Base-by-base conservation (phyloP, 2,888 invertebrate genomes). In the Sinotaia quadrata region DNA sequence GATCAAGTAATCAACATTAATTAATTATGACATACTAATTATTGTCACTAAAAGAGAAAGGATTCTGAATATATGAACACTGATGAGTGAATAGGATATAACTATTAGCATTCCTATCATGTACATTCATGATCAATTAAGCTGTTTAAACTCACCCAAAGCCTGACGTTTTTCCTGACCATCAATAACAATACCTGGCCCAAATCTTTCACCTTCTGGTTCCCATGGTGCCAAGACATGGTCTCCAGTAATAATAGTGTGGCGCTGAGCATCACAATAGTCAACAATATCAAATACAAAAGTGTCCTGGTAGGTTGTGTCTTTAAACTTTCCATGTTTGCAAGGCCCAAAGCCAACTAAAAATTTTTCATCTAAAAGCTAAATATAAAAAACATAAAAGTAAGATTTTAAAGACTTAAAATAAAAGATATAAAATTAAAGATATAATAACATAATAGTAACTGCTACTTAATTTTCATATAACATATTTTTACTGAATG, bases 251-350 rank as follows among this genome's bases (percentile, higher is more conserved):
- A 84, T 71, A 21, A 88, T 81, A 4, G 87, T 77, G 67, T 87
- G 87, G 15, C 85, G 77, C 59, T 80, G 75, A 8, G 87, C 86
- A 76, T 88, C 88, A 7, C 75, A 77, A 58, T 80, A 79, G 58
- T 85, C 84, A 10, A 88, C 81, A 62, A 88, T 86, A 76, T 88
- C 87, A 76, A 80, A 81, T 4, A 88, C 80, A 67, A 77, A 81
- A 0, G 87, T 88, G 73, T 87, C 87, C 74, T 88, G 87, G 72
- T 87, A 87, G 0, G 76, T 75, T 1, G 85, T 85, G 29, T 86
- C 84, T n/a, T 71, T 79, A 72, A 78, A 87, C 61, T 80, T 81
- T 2, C 87, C 86, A 75, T 84, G 84, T 57, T 84, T 84, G 70
- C 83, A 83, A 2, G 87, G 86, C 29, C 85, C 86, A 77, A 88